These are phyloP conservation scores for Urocynchramus pylzowi DNA, from an alignment of 2,113 vertebrate species.

Conservation along the genomic window DNA sequence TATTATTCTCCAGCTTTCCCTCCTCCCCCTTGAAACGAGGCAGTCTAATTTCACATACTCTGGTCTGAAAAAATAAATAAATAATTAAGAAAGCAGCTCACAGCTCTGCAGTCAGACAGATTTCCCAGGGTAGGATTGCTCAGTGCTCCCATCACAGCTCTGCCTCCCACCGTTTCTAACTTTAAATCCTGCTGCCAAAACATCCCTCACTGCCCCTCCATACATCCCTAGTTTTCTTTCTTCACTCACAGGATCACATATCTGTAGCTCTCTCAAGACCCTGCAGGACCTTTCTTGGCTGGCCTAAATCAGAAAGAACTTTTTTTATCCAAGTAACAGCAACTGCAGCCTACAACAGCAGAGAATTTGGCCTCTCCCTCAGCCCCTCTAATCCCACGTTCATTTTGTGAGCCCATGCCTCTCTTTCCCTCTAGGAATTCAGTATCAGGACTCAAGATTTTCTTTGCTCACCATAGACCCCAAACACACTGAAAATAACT, in stretches of 20 bases:
- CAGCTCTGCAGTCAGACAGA: not conserved
- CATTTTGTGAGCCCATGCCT: not conserved
- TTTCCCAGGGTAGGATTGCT: constrained; percentile 11
- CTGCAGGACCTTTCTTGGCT: not conserved
- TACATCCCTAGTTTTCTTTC: not conserved
- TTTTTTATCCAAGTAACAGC: not conserved
- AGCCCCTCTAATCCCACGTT: not conserved
- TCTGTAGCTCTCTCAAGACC: constrained; percentile 19
- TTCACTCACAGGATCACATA: not conserved
- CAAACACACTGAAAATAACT: not conserved
- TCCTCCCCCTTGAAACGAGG: not conserved
- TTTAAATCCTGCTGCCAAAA: not conserved
- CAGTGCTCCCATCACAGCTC: not conserved
- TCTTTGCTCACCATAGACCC: not conserved
- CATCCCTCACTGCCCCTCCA: not conserved
- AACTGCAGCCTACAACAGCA: not conserved
- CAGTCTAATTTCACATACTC: constrained; percentile 2
- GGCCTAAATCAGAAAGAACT: not conserved
- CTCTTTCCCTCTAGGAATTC: not conserved
- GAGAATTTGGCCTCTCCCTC: not conserved
- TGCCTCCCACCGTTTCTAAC: not conserved
- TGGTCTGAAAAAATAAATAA: not conserved
- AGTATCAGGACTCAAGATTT: not conserved
- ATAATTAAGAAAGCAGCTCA: not conserved
- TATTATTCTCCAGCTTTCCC: not conserved